Evolutionary conservation across 2,113 vertebrate species (phyloP).

Genomic region (Cavia aperea): DNA sequence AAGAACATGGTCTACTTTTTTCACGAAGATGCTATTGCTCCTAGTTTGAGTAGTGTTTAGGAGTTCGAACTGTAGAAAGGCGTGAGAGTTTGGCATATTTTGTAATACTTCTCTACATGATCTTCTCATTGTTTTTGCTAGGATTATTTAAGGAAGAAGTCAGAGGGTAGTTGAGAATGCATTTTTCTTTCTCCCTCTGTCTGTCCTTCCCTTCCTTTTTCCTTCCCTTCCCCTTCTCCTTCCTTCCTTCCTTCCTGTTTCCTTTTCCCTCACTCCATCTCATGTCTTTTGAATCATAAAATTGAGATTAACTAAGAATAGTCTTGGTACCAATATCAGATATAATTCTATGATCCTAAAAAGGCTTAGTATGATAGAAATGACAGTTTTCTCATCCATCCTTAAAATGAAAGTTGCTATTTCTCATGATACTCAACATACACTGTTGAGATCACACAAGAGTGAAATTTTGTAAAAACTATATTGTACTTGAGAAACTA

Average conservation of each 20-base stretch:
- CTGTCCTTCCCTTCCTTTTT: background rate
- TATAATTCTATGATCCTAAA: slow-evolving; percentile 14
- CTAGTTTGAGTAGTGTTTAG: slow-evolving; percentile 15
- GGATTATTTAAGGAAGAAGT: slow-evolving; percentile 23
- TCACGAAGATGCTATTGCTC: slow-evolving; percentile 1
- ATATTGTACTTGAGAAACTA: background rate
- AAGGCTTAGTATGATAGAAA: background rate
- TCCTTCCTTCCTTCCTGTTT: background rate
- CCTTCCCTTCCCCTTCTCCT: background rate
- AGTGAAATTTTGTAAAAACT: slow-evolving; percentile 24
- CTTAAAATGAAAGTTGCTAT: slow-evolving; percentile 18
- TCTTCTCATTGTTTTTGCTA: background rate
- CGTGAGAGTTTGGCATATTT: background rate
- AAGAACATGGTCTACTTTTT: background rate
- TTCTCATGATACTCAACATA: background rate
- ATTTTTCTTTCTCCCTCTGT: background rate
- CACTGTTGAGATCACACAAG: background rate
- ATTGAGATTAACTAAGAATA: slow-evolving; percentile 1
- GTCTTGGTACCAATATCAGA: slow-evolving; percentile 5
- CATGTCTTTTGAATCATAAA: background rate
- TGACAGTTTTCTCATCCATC: background rate
- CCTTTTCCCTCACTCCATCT: background rate
- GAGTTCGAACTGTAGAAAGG: background rate
- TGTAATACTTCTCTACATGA: background rate
- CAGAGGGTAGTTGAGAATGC: background rate